These are phyloP conservation scores for Luidia sarsii DNA, from an alignment of 53 echinoderm and acorn worm genomes.

Conservation along the genomic window DNA sequence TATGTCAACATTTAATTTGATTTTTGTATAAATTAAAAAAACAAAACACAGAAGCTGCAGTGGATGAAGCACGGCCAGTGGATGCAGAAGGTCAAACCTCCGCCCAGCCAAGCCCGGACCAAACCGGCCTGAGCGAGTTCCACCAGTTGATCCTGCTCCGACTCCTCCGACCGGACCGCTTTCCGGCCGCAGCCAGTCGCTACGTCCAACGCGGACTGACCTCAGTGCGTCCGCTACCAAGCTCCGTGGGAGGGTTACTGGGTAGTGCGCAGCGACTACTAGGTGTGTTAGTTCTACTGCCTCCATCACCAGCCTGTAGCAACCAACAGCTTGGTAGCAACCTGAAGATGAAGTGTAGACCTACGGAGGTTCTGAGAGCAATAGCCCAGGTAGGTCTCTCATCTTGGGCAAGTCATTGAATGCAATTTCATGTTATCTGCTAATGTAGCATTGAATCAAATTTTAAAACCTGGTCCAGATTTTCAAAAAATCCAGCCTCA, in stretches of 20 bases:
- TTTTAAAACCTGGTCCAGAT: no score
- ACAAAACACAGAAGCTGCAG: no score
- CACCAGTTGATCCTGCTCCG: constrained; percentile 90
- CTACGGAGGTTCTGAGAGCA: constrained; percentile 65
- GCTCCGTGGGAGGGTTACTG: constrained; percentile 73
- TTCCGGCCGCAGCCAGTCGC: constrained; percentile 62
- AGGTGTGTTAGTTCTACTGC: constrained; percentile 84
- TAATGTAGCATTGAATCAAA: no score
- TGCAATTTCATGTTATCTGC: no score
- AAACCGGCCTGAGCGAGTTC: constrained; percentile 82
- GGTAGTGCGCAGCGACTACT: constrained; percentile 68
- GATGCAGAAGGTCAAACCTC: constrained; percentile 64
- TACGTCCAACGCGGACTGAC: constrained; percentile 85
- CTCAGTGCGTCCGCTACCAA: constrained; percentile 71
- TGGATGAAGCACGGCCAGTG: constrained; percentile 36
- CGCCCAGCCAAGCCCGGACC: constrained; percentile 78
- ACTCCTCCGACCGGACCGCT: constrained; percentile 87
- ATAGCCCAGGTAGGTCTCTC: constrained; percentile 75
- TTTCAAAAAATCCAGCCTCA: no score
- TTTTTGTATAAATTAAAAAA: no score
- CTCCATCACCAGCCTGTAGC: constrained; percentile 80
- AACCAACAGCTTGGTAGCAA: constrained; percentile 74
- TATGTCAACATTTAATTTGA: no score
- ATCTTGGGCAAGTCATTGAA: no score
- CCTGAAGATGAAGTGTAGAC: constrained; percentile 64